Conservation (phyloP, 2,113 vertebrate species). For the Periophthalmodon schlosseri region DNA sequence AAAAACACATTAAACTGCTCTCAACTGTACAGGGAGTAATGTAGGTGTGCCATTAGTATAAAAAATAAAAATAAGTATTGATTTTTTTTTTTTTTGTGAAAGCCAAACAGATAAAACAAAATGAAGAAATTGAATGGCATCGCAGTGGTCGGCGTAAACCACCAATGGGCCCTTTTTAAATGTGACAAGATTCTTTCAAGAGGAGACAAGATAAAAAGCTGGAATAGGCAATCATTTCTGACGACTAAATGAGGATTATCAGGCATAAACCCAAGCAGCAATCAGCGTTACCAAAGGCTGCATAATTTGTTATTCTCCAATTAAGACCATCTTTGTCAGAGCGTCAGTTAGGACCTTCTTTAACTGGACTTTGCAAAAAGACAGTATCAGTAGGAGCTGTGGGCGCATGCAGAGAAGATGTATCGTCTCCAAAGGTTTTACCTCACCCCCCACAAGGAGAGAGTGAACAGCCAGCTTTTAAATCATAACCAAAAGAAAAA, state of each 20-base stretch:
- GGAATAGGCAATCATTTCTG: conserved; percentile 47
- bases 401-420: conserved; percentile 33
- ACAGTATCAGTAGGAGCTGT: conserved; percentile 34
- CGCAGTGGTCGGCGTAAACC: conserved; percentile 40
- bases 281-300: conserved; percentile 60
- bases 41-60: conserved; percentile 1
- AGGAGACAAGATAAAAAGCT: conserved; percentile 41
- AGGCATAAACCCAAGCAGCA: conserved; percentile 57
- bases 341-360: conserved; percentile 50
- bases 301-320: conserved; percentile 60
- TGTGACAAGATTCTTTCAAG: conserved; percentile 35
- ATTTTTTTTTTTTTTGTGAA: conserved; percentile 23
- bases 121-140: conserved; percentile 25
- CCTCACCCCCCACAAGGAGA: neutral
- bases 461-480: neutral
- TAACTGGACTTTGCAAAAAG: conserved; percentile 40
- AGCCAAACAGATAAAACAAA: conserved; percentile 33
- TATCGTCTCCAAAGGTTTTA: neutral
- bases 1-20: conserved; percentile 16
- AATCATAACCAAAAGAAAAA: neutral
- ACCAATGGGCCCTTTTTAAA: conserved; percentile 26
- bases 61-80: conserved; percentile 8
- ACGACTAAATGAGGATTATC: conserved; percentile 59
- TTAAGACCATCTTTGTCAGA: conserved; percentile 55
- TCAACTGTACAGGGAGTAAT: conserved; percentile 1